Evolutionary conservation across 2,888 invertebrate species (phyloP).

Genomic region (Mellilla xanthometata): DNA sequence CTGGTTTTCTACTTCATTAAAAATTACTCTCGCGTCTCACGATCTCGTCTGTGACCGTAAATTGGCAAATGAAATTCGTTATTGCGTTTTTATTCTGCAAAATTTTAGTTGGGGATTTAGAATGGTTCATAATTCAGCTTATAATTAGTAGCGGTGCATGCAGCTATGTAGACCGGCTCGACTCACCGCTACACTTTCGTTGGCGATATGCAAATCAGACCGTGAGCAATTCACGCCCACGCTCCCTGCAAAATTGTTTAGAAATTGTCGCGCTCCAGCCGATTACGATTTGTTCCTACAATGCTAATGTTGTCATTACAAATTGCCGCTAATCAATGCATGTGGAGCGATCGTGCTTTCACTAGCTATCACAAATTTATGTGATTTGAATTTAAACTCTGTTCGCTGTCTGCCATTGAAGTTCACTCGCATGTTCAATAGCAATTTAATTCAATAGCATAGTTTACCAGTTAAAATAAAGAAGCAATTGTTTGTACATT

Average conservation of each 20-base stretch:
- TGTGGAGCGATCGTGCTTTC: slow-evolving; percentile 18
- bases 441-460: slow-evolving; percentile 39
- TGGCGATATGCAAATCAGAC: slow-evolving; percentile 74
- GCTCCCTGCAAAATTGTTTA: slow-evolving; percentile 48
- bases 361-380: slow-evolving; percentile 2
- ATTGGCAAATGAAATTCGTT: slow-evolving; percentile 23
- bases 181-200: slow-evolving; percentile 70
- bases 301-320: slow-evolving; percentile 46
- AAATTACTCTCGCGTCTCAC: slow-evolving; percentile 38
- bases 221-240: slow-evolving; percentile 57
- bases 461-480: slow-evolving; percentile 59
- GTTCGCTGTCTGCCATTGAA: neutral
- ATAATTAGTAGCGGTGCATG: slow-evolving; percentile 38
- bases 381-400: slow-evolving; percentile 7
- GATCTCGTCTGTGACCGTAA: slow-evolving; percentile 29
- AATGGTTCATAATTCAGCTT: slow-evolving; percentile 26
- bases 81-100: slow-evolving; percentile 24
- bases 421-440: slow-evolving; percentile 28
- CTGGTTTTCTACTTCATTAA: slow-evolving; percentile 46
- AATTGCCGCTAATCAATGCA: slow-evolving; percentile 21
- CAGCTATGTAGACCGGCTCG: slow-evolving; percentile 55
- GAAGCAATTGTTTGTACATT: neutral
- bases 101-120: slow-evolving; percentile 22
- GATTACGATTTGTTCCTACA: slow-evolving; percentile 46
- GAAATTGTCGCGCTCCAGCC: slow-evolving; percentile 44